These are phyloP conservation scores for Plebejus melissa DNA, from an alignment of 2,888 invertebrate genomes.

Conservation along the genomic window DNA sequence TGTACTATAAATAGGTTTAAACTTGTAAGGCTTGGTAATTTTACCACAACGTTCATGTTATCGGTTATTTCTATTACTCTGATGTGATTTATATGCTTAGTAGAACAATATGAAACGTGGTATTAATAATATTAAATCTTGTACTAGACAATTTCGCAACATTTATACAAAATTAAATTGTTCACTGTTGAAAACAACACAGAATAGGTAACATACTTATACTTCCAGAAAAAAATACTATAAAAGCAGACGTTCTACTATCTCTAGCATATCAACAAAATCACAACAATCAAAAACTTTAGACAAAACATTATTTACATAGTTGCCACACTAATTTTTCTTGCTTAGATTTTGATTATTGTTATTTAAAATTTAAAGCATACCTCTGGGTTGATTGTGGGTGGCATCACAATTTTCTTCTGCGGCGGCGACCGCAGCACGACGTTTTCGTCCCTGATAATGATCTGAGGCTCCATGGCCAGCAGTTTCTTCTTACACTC, in stretches of 20 bases:
- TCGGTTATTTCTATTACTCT: not conserved
- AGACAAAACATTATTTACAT: too few species aligned
- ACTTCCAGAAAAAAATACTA: too few species aligned
- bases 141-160: not conserved
- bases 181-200: too few species aligned
- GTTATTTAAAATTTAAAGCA: slow-evolving; percentile 32
- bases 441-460: slow-evolving; percentile 72
- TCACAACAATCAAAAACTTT: too few species aligned
- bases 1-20: slow-evolving; percentile 14
- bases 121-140: not conserved
- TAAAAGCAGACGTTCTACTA: too few species aligned
- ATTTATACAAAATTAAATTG: too few species aligned
- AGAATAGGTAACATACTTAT: too few species aligned
- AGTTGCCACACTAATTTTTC: too few species aligned
- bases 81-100: too few species aligned
- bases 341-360: not conserved
- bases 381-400: slow-evolving; percentile 70
- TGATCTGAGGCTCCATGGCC: slow-evolving; percentile 72
- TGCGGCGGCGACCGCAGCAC: slow-evolving; percentile 69
- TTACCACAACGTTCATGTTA: not conserved
- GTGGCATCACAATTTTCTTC: slow-evolving; percentile 74
- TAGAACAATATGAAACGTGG: too few species aligned
- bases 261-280: too few species aligned
- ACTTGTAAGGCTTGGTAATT: slow-evolving; percentile 17
- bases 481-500: slow-evolving; percentile 72